Percentiles rank a stretch among this genome's conserved stretches.
Conservation (phyloP, 2,113 vertebrate genomes). For the Dipodomys spectabilis region DNA sequence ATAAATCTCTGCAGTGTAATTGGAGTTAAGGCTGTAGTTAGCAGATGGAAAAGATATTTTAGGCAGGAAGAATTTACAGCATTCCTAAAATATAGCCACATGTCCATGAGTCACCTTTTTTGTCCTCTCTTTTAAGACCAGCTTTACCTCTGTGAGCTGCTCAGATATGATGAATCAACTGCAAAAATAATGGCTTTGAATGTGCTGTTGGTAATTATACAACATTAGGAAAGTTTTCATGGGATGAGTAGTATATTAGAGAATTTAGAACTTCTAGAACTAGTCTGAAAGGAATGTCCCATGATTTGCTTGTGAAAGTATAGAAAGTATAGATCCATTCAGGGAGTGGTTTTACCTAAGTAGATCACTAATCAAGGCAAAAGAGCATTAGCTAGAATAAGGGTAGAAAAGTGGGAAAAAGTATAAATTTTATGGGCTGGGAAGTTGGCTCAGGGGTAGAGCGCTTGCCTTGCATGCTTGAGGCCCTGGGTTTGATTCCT, state of each 20-base stretch:
- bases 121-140: conserved; percentile 70
- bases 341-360: neutral
- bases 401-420: neutral
- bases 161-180: neutral
- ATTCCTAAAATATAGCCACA: conserved; percentile 75
- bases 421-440: neutral
- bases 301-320: neutral
- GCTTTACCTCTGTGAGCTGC: conserved; percentile 56
- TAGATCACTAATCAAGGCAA: neutral
- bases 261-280: neutral
- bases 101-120: conserved; percentile 74
- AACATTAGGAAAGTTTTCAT: conserved; percentile 13
- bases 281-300: neutral
- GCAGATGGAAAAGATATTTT: conserved; percentile 80
- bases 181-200: conserved; percentile 30
- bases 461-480: no score
- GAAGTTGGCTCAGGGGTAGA: no score
- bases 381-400: neutral
- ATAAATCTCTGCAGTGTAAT: conserved; percentile 57
- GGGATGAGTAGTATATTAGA: neutral
- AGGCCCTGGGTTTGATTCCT: no score
- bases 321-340: neutral
- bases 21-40: conserved; percentile 70
- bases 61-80: conserved; percentile 65
- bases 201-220: conserved; percentile 38